A percentile compares a stretch with the other conserved stretches of the same genome.
Evolutionary conservation across 2,888 invertebrate species (phyloP).

Genomic region (Chesias legatella): DNA sequence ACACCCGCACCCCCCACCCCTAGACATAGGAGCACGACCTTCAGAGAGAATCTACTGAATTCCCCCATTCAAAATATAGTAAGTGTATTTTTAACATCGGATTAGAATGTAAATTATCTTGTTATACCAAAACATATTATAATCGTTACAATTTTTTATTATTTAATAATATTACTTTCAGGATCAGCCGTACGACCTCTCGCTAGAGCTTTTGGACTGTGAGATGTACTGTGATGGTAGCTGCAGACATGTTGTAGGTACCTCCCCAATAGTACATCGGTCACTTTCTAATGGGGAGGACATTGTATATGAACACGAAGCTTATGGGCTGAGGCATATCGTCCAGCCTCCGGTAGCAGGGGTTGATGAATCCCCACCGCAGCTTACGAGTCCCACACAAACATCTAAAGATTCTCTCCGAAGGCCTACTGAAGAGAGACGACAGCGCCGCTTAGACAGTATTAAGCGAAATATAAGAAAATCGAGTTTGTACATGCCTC

Average conservation of each 20-base stretch:
- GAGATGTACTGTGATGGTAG: slow-evolving; percentile 65
- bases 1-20: slow-evolving; percentile 19
- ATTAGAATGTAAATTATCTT: no score
- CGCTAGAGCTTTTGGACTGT: slow-evolving; percentile 65
- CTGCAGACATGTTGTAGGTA: slow-evolving; percentile 60
- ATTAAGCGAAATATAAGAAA: slow-evolving; percentile 71
- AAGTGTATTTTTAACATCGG: background rate
- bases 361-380: slow-evolving; percentile 84
- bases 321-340: slow-evolving; percentile 52
- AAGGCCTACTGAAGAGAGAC: slow-evolving; percentile 78
- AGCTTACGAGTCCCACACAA: slow-evolving; percentile 90
- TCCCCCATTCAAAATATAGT: slow-evolving; percentile 9
- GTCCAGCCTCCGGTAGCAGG: slow-evolving; percentile 45
- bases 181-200: slow-evolving; percentile 61
- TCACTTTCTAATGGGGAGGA: slow-evolving; percentile 50
- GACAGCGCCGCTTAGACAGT: slow-evolving; percentile 62
- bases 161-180: slow-evolving; percentile 25
- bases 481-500: slow-evolving; percentile 86
- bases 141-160: no score
- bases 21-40: slow-evolving; percentile 35
- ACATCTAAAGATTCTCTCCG: slow-evolving; percentile 87
- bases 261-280: slow-evolving; percentile 57
- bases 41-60: slow-evolving; percentile 53
- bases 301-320: slow-evolving; percentile 52
- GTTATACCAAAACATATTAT: no score